Base-by-base conservation (phyloP, 1,140 invertebrate species). In the Carposina sasakii region DNA sequence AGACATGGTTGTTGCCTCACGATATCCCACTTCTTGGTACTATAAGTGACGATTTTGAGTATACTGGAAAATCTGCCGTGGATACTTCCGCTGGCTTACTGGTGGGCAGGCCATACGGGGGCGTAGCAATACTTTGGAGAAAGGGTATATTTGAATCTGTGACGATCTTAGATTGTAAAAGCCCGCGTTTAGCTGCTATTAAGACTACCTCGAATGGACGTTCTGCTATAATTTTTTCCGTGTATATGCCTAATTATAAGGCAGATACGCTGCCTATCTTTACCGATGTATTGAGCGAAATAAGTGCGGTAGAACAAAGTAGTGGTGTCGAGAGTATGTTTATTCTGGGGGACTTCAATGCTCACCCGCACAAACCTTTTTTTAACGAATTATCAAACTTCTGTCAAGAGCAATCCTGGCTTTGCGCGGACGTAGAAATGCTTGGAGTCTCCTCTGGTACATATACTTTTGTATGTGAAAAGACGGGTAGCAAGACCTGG, bases 401-500 rank as follows among this genome's bases (percentile, higher is more conserved):
- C 16, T 24, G 16, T 1, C 1, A 2, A 1, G 39, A 41, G 6
- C 39, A 41, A 15, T 13, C 15, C 1, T 41, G 39, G 39, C 8
- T 22, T 20, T 41, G 42, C 34, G 50, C 42, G 1, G 50, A 52
- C 20, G 3, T 46, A 19, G 43, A 46, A 8, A 49, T 22, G 34
- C 13, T 49, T 19, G 45, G 45, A 10, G 15, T 20, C 6, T 1
- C 10, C 5, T 21, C 19, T n/a, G 34, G 33, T 33, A 45, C 13
- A 10, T 52, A 40, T n/a, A 52, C 34, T n/a, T 52, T 40, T 40
- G 20, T 52, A 4, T 40, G 50, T 23, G 48, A 36, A 5, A 40
- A 43, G n/a, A 36, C 42, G 16, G 51, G 51, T 0, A 47, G 44
- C 20, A 24, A 20, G 13, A 40, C 43, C 5, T 53, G 51, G 51